Base-by-base conservation (phyloP, 2,888 invertebrate genomes). In the Congeria kusceri region DNA sequence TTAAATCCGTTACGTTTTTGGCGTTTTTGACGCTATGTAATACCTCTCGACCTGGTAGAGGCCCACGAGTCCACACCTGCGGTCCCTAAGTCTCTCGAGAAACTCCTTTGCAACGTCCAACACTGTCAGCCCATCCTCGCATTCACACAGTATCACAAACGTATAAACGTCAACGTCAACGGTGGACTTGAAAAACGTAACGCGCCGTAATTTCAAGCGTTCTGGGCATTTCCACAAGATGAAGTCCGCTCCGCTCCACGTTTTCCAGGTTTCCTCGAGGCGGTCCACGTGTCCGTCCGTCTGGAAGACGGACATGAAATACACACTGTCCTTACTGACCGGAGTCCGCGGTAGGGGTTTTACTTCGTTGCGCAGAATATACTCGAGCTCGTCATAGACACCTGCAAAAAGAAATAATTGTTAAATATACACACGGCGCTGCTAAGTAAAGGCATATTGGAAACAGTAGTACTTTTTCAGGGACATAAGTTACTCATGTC, bases 191-290 rank as follows among this genome's bases (percentile, higher is more conserved):
- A 91, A 86, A 71, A 91, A 88, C 44, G 91, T 90, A 53, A 91
- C 77, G 9, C 91, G 83, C 49, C 89, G 82, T n/a, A 91, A 85
- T 64, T 87, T 87, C 58, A 91, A 76, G n/a, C 83, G 83, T n/a
- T 73, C 77, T 0, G 91, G 90, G 74, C 89, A 87, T 77, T 88
- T 88, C 87, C 90, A 89, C 9, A 89, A 83, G 27, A 91, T 87
- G 64, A 80, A 89, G 53, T 90, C 87, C 7, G 91, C 90, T 13
- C 91, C 91, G 70, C 89, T 90, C 91, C 91, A 91, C 13, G 85
- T 88, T 75, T 87, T 86, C 91, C 91, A 91, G 4, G 87, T 86
- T 64, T 85, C 77, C 68, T 90, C 90, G 20, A 91, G 75, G 20
- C 83, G 84, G 15, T 81, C 82, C 13, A 88, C 75, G 64, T 88